Base-by-base conservation (phyloP, 1,140 invertebrate genomes). In the Daktulosphaira vitifoliae region DNA sequence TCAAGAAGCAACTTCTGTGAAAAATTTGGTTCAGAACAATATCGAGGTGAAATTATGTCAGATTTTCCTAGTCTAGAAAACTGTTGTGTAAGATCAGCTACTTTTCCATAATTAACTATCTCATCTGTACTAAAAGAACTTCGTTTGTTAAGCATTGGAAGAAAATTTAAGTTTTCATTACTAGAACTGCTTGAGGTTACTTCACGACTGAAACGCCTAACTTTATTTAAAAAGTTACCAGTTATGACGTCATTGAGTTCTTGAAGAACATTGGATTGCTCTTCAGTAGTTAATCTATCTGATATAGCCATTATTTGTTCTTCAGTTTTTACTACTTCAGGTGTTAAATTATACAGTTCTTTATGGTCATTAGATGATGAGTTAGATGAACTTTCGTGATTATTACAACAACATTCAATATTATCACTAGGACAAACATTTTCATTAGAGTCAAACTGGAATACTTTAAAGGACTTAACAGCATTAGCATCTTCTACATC, bases 71-170 rank as follows among this genome's bases (percentile, higher is more conserved):
- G 72, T 49, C 74, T 71, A 0, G 78, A 79, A 68, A 84, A 84
- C 69, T 81, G 80, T 68, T 79, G 79, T 2, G 82, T 79, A 48
- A 84, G 70, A 13, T 80, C 80, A 49, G 81, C 82, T 1, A 85
- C 83, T 74, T 80, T 68, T 68, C 81, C 71, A 73, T 79, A 79
- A 1, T 81, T 64, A 8, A 53, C 56, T 1, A 62, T 62, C 15
- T 62, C 56, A 3, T 62, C 56, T 6, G 56, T 62, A 15, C 46
- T 39, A 23, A 62, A 15, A 3, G 56, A 62, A 33, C 56, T 62
- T 7, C 56, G 56, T 48, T 62, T 62, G 16, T 16, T 18, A 5
- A 62, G 23, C 29, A 38, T 62, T 0, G 42, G 1, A n/a, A 25
- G 8, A 2, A 39, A 5, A 8, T n/a, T 44, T 44, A 44, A n/a